Base-by-base conservation (phyloP, 2,113 vertebrate genomes). In the Tauraco erythrolophus region DNA sequence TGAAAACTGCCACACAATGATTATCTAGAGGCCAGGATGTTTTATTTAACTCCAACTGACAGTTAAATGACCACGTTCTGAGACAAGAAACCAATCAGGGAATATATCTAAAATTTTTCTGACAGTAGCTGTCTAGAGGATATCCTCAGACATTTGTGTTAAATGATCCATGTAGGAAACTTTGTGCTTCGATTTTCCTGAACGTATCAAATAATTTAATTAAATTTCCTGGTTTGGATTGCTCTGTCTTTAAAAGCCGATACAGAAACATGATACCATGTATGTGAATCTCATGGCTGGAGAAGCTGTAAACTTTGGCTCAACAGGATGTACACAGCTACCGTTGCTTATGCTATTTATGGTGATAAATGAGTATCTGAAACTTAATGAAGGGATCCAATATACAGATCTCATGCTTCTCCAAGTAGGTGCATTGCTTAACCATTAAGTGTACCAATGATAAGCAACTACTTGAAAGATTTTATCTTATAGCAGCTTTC, bases 311-410 rank as follows among this genome's bases (percentile, higher is more conserved):
- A 94, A 94, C 64, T 91, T 93, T 64, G 88, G 60, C 56, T 94
- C 91, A 78, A 89, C 64, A 81, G 91, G 94, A 90, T 81, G 79
- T 89, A 91, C 95, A 92, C 92, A 96, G 45, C 60, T 75, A 45
- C 76, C 8, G 7, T 43, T 88, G 14, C 79, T 92, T 45, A 39
- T 91, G 53, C 69, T 93, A 89, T 92, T 94, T 95, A 75, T 70
- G 71, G 88, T 60, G 75, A 92, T 89, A 71, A 89, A 91, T 62
- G 54, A 4, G 15, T 84, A 48, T n/a, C 84, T 87, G 86, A 30
- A 86, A 87, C 76, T 61, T 77, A 78, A 19, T 7, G 66, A 75
- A 83, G 64, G 30, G 35, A 81, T 94, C 79, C 46, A 45, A 80
- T 66, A 66, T 48, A 25, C 85, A 75, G 58, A 45, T 61, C 22